Conservation (phyloP, 2,888 invertebrate genomes). For the Girardia tigrina region DNA sequence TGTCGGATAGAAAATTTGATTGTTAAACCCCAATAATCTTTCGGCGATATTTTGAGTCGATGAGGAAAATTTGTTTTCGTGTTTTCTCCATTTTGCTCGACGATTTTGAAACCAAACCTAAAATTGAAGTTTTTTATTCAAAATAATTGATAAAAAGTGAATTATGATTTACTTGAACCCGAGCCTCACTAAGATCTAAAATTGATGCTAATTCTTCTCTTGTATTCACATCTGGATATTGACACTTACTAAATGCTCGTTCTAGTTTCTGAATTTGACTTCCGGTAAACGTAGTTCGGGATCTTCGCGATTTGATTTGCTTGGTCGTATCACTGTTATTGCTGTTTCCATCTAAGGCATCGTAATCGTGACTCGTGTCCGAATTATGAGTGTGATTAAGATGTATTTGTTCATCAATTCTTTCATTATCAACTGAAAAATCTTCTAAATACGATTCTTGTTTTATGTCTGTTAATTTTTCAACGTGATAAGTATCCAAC, state of each 20-base stretch:
- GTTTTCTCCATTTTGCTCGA: slow-evolving; percentile 25
- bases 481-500: not conserved
- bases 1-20: not conserved
- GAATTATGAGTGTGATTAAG: not conserved
- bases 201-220: slow-evolving; percentile 78
- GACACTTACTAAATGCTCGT: slow-evolving; percentile 82
- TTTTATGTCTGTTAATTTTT: not conserved
- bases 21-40: not conserved
- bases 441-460: not conserved
- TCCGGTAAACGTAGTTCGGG: slow-evolving; percentile 85
- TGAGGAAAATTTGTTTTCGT: slow-evolving; percentile 35
- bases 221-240: slow-evolving; percentile 89
- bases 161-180: slow-evolving; percentile 90
- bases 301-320: slow-evolving; percentile 55
- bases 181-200: slow-evolving; percentile 76
- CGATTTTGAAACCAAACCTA: slow-evolving; percentile 27
- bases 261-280: slow-evolving; percentile 85
- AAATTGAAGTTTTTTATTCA: too few species aligned
- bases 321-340: not conserved
- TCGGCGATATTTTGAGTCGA: not conserved
- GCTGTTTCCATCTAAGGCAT: not conserved
- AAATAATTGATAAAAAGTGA: too few species aligned
- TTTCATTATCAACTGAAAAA: not conserved
- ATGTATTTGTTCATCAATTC: not conserved
- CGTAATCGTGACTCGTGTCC: not conserved